phyloP scores from a whole-genome alignment of 2,888 invertebrate species.

The Brachylomia viminalis region DNA sequence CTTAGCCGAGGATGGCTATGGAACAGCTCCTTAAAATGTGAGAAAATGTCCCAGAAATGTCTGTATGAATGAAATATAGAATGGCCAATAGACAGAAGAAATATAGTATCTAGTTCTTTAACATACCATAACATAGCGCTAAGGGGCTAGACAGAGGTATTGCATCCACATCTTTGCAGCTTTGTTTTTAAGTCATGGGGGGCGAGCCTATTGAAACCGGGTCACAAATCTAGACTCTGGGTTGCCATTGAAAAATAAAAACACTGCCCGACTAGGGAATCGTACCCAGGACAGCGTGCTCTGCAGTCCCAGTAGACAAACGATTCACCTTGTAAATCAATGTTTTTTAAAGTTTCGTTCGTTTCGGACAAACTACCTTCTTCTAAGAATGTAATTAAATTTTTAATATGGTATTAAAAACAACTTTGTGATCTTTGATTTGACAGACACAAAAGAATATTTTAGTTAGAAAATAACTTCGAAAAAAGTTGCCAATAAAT shows the following conservation, averaged over 20 bases:
- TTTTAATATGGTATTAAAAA: neutral
- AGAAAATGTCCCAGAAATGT: too few species aligned
- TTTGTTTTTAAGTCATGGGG: neutral
- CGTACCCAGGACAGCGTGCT: neutral
- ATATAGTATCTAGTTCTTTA: neutral
- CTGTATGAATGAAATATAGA: neutral
- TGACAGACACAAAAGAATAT: constrained; percentile 1
- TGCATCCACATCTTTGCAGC: too few species aligned
- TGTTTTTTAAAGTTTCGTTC: neutral
- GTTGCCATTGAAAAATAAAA: neutral
- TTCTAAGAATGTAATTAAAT: neutral
- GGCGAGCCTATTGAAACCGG: neutral
- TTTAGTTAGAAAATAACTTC: constrained; percentile 9
- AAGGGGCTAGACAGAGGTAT: neutral
- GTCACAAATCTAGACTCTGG: neutral
- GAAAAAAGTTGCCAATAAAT: neutral
- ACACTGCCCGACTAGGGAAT: neutral
- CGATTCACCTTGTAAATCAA: neutral
- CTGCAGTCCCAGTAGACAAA: neutral
- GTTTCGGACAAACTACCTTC: neutral
- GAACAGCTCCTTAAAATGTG: neutral
- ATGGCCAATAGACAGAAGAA: neutral
- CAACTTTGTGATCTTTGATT: neutral
- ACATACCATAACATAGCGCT: too few species aligned
- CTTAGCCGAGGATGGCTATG: neutral